Evolutionary conservation across 2,113 vertebrate species (phyloP).

Genomic region (Ibidorhyncha struthersii): DNA sequence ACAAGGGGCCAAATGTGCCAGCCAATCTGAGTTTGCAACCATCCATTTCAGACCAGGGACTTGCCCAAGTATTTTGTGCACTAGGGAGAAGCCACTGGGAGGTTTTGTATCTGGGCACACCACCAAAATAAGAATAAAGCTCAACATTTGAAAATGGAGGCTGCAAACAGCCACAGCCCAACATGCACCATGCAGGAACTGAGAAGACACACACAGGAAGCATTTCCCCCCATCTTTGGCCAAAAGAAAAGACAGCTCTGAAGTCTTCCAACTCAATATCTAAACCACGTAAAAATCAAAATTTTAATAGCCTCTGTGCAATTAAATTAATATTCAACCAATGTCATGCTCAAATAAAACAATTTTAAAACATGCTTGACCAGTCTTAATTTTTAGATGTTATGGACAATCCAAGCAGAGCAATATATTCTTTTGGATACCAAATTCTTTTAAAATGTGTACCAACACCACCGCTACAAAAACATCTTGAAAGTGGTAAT

Average conservation of each 20-base stretch:
- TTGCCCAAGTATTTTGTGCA: not conserved
- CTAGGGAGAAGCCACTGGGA: not conserved
- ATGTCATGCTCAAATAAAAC: not conserved
- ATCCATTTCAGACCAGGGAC: not conserved
- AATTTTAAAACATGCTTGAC: not conserved
- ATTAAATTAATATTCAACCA: not conserved
- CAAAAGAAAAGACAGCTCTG: not conserved
- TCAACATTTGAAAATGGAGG: not conserved
- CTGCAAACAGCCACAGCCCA: rapidly evolving
- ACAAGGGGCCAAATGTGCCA: not conserved
- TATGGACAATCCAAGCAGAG: not conserved
- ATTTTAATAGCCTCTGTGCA: not conserved
- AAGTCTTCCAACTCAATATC: not conserved
- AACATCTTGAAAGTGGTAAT: not conserved
- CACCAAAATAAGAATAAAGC: not conserved
- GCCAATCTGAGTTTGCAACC: not conserved
- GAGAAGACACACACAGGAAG: not conserved
- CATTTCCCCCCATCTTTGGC: not conserved
- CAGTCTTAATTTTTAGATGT: not conserved
- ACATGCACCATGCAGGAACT: not conserved
- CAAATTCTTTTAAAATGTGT: not conserved
- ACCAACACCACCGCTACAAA: not conserved
- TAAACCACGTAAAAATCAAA: not conserved
- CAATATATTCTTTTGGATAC: not conserved
- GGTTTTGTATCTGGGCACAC: not conserved